Base-by-base conservation (phyloP, 2,888 invertebrate species). In the Masnerella sp. region DNA sequence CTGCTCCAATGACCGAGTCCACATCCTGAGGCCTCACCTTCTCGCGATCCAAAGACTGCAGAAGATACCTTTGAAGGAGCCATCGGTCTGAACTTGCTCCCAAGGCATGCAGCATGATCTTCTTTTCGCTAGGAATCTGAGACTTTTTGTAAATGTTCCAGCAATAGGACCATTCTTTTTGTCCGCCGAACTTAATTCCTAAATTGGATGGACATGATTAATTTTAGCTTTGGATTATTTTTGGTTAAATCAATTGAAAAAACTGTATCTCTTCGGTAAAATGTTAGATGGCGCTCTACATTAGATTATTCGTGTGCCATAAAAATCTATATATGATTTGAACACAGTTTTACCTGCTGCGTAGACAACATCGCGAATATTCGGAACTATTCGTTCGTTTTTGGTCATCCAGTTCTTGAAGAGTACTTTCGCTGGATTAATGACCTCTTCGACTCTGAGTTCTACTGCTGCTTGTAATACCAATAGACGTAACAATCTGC, bases 31-130 rank as follows among this genome's bases (percentile, higher is more conserved):
- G 90, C 79, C 91, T 90, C 14, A 96, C 90, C 80, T 91, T 90
- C 38, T 91, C 90, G 78, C 92, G 90, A 61, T 95, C 91, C 28
- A 95, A 88, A 0, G 93, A 92, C 71, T 93, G 91, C 49, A 93
- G 90, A 49, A 96, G 90, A 88, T 95, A 94, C 91, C 94, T 91
- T 84, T 94, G 93, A 32, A 95, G 89, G 17, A 96, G 89, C 95
- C 96, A 96, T 22, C 94, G 93, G 84, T 95, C 93, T 0, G 90
- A 88, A 0, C 94, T 90, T 28, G 93, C 91, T 0, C 93, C 92
- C 67, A 96, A 86, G 0, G 95, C 93, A 76, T 91, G 90, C 28
- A 95, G 88, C 75, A 95, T 88, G 32, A 93, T 89, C 68, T 91
- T 91, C 52, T 92, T 90, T 81, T 96, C 95, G 73, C 93, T 93